Percentiles rank a stretch among this genome's conserved stretches.
Evolutionary conservation across 2,888 invertebrate genomes (phyloP).

Genomic region (Furcula furcula): DNA sequence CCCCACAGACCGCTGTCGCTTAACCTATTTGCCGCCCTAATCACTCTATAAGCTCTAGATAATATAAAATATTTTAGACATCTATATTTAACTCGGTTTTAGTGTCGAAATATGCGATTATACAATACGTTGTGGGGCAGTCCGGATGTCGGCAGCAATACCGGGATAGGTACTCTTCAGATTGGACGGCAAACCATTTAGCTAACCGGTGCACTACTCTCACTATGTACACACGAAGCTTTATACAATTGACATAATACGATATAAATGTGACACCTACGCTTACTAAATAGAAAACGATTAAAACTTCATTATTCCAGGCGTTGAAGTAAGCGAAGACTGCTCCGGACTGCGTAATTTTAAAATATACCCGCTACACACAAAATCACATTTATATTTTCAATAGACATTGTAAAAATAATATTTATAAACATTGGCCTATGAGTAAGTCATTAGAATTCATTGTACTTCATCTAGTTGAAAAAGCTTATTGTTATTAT

Average conservation of each 20-base stretch:
- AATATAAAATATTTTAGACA: conserved; percentile 74
- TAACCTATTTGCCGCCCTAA: conserved; percentile 69
- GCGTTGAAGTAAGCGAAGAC: conserved; percentile 22
- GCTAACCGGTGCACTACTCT: conserved; percentile 39
- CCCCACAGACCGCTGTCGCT: conserved; percentile 30
- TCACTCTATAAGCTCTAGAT: conserved; percentile 78
- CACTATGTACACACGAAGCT: conserved; percentile 24
- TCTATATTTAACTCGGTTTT: conserved; percentile 61
- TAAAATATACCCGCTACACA: conserved; percentile 64
- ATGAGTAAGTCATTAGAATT: conserved; percentile 65
- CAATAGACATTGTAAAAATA: conserved; percentile 79
- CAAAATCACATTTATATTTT: conserved; percentile 71
- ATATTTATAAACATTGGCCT: conserved; percentile 78
- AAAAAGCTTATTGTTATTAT: conserved; percentile 80
- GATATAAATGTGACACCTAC: conserved; percentile 25
- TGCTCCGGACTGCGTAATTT: conserved; percentile 59
- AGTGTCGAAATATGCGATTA: conserved; percentile 67
- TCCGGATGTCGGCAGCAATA: conserved; percentile 52
- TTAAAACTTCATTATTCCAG: conserved; percentile 12
- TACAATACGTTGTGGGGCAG: conserved; percentile 49
- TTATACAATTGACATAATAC: conserved; percentile 36
- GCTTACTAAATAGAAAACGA: conserved; percentile 21
- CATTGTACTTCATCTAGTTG: conserved; percentile 77
- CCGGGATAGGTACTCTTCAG: conserved; percentile 43
- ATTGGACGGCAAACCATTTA: conserved; percentile 78